Evolutionary conservation across 1,140 invertebrate genomes (phyloP).

Genomic region (Akabosia matsudoensis): DNA sequence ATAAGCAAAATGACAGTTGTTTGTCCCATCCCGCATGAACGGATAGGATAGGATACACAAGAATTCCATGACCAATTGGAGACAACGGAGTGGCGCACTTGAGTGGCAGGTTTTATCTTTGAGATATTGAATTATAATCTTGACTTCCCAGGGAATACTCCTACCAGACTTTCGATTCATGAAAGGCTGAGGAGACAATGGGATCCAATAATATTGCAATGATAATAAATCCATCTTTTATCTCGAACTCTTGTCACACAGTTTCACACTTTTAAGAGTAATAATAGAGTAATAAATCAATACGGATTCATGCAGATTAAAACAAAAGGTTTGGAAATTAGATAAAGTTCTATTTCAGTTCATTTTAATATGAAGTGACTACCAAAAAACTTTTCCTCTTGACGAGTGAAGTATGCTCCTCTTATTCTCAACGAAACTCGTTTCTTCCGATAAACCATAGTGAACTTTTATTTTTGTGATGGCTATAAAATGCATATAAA

Average conservation of each 20-base stretch:
- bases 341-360: not conserved
- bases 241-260: not conserved
- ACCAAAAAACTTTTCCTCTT: slow-evolving; percentile 9
- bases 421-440: not conserved
- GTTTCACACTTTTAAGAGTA: not conserved
- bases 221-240: not conserved
- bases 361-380: not conserved
- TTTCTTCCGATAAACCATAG: too few relatives aligned
- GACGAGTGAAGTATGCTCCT: slow-evolving; percentile 9
- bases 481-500: too few relatives aligned
- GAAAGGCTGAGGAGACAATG: not conserved
- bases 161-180: not conserved
- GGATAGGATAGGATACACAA: too few relatives aligned
- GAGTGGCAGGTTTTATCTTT: too few relatives aligned
- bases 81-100: too few relatives aligned
- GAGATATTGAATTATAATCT: too few relatives aligned
- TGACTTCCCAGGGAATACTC: too few relatives aligned
- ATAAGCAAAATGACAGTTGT: too few relatives aligned
- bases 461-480: too few relatives aligned
- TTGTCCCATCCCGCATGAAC: too few relatives aligned
- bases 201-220: not conserved
- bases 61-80: too few relatives aligned
- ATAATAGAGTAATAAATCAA: not conserved
- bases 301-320: not conserved
- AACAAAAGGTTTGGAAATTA: not conserved